Base-by-base conservation (phyloP, 2,797 vertebrate genomes). In the Enteromius paludinosus region DNA sequence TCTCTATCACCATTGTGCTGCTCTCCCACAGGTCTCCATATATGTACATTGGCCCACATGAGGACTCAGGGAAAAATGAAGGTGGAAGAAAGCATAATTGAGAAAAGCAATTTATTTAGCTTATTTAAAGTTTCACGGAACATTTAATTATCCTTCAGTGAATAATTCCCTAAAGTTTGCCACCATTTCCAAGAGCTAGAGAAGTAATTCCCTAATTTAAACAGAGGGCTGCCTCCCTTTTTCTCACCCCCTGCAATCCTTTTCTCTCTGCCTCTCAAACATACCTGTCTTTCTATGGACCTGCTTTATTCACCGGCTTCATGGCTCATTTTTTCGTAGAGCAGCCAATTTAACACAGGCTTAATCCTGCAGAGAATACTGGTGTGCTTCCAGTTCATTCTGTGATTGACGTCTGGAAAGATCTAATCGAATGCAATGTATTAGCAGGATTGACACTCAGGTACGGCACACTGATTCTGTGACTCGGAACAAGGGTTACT, bases 81-180 rank as follows among this genome's bases (percentile, higher is more conserved):
- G 72, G 86, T 87, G 80, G 85, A 89, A 89, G 87, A 72, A 75
- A 88, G 85, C 80, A 85, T 91, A 91, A 93, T 90, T 93, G 88
- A 90, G 92, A 93, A 94, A 95, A 93, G 89, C 91, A 90, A 93
- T 94, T 94, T 93, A 93, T 94, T 92, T 91, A 90, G 89, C 85
- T 85, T 89, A 92, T 94, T 92, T 93, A 93, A 93, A 94, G 92
- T 93, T 95, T 93, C 72, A 85, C 85, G 30, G 85, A 86, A 84
- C 90, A 92, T 93, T 94, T 94, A 93, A 94, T 94, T 93, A 92
- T 88, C 79, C 85, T 89, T 90, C 89, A 89, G 83, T 90, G 89
- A 90, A 93, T 91, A 82, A 92, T 91, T 92, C 93, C 88, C 87
- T 82, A 28, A 89, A 90, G 90, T 93, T 94, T 86, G 73, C 84